A percentile compares a stretch with the other conserved stretches of the same genome.
Evolutionary conservation across 1,140 invertebrate genomes (phyloP).

Genomic region (Ectropis grisescens): DNA sequence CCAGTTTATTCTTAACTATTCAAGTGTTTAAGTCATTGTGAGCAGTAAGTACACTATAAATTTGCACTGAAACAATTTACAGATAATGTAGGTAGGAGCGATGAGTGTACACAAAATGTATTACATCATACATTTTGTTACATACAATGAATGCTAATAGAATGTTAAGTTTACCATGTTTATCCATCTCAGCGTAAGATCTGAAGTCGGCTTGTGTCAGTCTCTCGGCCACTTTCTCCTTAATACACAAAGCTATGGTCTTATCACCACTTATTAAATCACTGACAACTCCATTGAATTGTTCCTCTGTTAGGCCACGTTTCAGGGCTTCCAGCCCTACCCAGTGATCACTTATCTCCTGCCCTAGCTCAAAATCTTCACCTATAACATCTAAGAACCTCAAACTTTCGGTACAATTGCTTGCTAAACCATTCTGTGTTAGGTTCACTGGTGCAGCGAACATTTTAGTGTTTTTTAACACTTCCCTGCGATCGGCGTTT

Average conservation of each 20-base stretch:
- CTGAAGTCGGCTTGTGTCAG: constrained; percentile 47
- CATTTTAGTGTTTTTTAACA: constrained; percentile 33
- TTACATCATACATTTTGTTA: too few species aligned
- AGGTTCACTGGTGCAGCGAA: constrained; percentile 47
- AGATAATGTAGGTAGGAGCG: too few species aligned
- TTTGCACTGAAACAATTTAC: too few species aligned
- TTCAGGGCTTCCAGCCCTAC: constrained; percentile 32
- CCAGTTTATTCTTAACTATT: too few species aligned
- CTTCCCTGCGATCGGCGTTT: constrained; percentile 25
- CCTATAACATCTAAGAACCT: constrained; percentile 70
- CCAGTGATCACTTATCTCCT: constrained; percentile 51
- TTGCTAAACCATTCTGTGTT: constrained; percentile 55
- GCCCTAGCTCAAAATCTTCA: constrained; percentile 34
- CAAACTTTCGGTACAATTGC: constrained; percentile 71
- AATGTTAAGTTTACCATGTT: constrained; percentile 21
- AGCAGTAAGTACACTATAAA: too few species aligned
- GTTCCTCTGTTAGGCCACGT: constrained; percentile 30
- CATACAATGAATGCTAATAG: too few species aligned
- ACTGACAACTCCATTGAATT: constrained; percentile 35
- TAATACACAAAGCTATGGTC: constrained; percentile 33
- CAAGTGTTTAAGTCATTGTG: too few species aligned
- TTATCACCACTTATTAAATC: constrained; percentile 35
- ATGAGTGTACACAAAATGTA: too few species aligned
- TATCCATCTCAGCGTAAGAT: constrained; percentile 35
- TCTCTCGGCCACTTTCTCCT: constrained; percentile 39